Evolutionary conservation across 2,797 vertebrate species (phyloP).

Genomic region (Mycteria americana): DNA sequence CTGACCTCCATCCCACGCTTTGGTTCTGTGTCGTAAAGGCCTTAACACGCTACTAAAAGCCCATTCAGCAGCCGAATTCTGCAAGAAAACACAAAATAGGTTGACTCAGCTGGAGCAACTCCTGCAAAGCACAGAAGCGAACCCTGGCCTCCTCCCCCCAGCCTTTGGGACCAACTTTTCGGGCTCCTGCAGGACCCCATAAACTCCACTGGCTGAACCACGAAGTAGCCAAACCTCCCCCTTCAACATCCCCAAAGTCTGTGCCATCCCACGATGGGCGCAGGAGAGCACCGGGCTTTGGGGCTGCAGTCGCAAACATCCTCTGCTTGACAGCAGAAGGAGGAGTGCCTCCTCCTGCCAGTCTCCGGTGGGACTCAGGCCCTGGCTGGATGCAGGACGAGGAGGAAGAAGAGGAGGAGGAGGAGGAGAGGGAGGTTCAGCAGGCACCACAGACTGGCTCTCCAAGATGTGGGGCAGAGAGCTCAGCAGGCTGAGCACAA

Average conservation of each 20-base stretch:
- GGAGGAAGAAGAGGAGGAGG: not conserved
- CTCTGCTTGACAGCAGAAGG: not conserved
- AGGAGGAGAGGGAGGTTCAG: not conserved
- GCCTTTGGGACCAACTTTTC: not conserved
- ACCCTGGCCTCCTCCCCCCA: not conserved
- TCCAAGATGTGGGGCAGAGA: not conserved
- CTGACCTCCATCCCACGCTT: not conserved
- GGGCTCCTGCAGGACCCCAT: not conserved
- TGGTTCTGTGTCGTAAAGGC: not conserved
- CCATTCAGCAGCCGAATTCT: not conserved
- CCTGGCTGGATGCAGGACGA: not conserved
- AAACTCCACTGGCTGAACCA: not conserved
- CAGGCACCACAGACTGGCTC: not conserved
- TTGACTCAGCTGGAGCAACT: not conserved
- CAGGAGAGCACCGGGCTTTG: not conserved
- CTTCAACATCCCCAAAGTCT: not conserved
- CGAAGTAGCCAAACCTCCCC: not conserved
- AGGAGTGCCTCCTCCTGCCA: not conserved
- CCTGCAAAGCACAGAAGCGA: not conserved
- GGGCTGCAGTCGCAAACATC: not conserved
- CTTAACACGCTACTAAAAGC: not conserved
- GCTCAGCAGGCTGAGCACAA: not conserved
- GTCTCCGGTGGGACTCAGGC: not conserved
- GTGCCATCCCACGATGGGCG: not conserved
- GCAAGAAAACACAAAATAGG: not conserved